Percentiles rank a stretch among this genome's conserved stretches.
phyloP scores from a whole-genome alignment of 2,113 vertebrate species.

The Dromaius novaehollandiae region DNA sequence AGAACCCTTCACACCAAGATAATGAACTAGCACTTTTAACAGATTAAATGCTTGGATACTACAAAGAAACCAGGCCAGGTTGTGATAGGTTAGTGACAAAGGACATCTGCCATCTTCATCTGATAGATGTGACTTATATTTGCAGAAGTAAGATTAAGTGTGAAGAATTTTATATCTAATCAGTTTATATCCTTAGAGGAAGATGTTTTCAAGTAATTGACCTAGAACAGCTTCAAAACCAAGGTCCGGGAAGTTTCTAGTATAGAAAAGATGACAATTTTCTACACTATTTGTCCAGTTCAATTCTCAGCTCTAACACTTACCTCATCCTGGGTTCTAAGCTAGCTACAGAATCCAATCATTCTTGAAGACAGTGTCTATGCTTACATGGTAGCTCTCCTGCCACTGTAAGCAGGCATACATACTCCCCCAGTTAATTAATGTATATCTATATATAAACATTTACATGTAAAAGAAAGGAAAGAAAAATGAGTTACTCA shows the following conservation, averaged over 20 bases:
- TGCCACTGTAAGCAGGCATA: background rate
- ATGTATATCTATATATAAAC: background rate
- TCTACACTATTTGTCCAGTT: background rate
- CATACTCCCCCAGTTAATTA: background rate
- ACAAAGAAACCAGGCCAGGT: background rate
- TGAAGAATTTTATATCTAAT: background rate
- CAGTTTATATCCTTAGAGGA: background rate
- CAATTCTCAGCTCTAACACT: background rate
- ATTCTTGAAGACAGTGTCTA: background rate
- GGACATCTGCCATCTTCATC: background rate
- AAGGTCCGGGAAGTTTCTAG: background rate
- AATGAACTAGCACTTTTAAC: background rate
- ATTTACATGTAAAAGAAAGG: background rate
- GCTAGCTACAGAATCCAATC: background rate
- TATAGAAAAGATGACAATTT: background rate
- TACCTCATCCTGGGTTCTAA: background rate
- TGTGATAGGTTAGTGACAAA: background rate
- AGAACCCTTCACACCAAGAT: background rate
- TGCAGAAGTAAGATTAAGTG: background rate
- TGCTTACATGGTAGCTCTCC: background rate
- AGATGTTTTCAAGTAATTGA: background rate
- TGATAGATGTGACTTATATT: background rate
- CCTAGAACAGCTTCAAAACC: background rate
- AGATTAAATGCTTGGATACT: background rate
- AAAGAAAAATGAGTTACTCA: constrained; percentile 36